These are phyloP conservation scores for Probaryconus sp. DNA, from an alignment of 1,140 invertebrate genomes.

Conservation along the genomic window DNA sequence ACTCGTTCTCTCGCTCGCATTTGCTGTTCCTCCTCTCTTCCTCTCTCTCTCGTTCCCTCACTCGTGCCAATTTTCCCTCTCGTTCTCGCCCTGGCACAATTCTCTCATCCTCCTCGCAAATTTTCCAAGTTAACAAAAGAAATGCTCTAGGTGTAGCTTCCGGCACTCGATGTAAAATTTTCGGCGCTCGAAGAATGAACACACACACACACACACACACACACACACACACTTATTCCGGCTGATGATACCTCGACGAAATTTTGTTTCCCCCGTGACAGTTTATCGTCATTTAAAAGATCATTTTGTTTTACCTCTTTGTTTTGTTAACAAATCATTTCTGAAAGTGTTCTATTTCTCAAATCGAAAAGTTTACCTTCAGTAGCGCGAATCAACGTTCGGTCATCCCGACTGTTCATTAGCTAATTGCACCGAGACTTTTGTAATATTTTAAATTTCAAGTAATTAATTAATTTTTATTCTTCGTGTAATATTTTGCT, in stretches of 20 bases:
- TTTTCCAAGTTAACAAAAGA: slow-evolving; percentile 52
- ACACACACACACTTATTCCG: no score
- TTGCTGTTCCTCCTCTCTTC: slow-evolving; percentile 14
- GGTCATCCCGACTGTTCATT: no score
- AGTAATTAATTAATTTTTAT: no score
- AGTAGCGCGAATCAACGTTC: no score
- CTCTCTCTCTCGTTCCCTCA: slow-evolving; percentile 16
- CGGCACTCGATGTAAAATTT: slow-evolving; percentile 51
- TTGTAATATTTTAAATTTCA: no score
- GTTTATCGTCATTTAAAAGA: slow-evolving; percentile 23
- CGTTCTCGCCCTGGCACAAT: not conserved
- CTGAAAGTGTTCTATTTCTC: no score
- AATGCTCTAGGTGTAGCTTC: slow-evolving; percentile 49
- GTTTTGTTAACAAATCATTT: no score
- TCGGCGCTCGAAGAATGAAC: slow-evolving; percentile 39
- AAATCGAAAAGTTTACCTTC: no score
- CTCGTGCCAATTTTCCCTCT: slow-evolving; percentile 16
- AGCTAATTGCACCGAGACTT: no score
- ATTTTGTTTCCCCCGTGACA: slow-evolving; percentile 5
- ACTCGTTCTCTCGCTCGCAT: slow-evolving; percentile 17
- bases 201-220: not conserved
- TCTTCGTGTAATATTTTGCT: no score
- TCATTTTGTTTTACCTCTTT: no score
- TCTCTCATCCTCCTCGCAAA: slow-evolving; percentile 26
- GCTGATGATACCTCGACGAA: no score